phyloP scores from a whole-genome alignment of 1,140 invertebrate genomes.

The Pissodes strobi region DNA sequence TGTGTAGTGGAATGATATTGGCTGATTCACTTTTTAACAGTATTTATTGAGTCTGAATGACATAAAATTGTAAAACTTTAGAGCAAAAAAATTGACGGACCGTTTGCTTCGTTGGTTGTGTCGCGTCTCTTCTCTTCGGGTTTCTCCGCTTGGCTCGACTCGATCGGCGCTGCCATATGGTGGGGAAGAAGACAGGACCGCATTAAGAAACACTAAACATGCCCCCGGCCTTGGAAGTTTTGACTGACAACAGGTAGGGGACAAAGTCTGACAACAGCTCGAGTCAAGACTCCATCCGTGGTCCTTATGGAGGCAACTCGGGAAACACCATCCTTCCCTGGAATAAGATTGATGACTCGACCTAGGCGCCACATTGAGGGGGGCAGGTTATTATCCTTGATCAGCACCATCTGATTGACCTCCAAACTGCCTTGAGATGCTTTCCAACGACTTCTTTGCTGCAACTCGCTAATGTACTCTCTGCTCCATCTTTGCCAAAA shows the following conservation, averaged over 20 bases:
- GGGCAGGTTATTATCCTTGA: slow-evolving; percentile 33
- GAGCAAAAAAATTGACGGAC: no score
- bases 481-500: slow-evolving; percentile 43
- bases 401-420: slow-evolving; percentile 23
- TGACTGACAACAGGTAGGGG: slow-evolving; percentile 7
- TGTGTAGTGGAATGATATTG: no score
- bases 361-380: slow-evolving; percentile 32
- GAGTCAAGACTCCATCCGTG: slow-evolving; percentile 31
- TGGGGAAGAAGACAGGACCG: no score
- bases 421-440: not conserved
- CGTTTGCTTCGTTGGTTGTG: no score
- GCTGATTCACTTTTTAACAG: no score
- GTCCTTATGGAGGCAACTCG: slow-evolving; percentile 35
- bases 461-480: slow-evolving; percentile 40
- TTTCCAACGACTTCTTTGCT: slow-evolving; percentile 29
- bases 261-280: slow-evolving; percentile 4
- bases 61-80: no score
- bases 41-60: no score
- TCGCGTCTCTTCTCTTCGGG: no score
- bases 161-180: no score
- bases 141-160: no score
- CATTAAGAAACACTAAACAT: no score
- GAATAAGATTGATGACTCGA: slow-evolving; percentile 29
- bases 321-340: slow-evolving; percentile 35
- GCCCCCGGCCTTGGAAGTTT: no score